Evolutionary conservation across 2,888 invertebrate genomes (phyloP), one percentile per base, ranked within the genome.

Genomic region (Romanomermis culicivorax): DNA sequence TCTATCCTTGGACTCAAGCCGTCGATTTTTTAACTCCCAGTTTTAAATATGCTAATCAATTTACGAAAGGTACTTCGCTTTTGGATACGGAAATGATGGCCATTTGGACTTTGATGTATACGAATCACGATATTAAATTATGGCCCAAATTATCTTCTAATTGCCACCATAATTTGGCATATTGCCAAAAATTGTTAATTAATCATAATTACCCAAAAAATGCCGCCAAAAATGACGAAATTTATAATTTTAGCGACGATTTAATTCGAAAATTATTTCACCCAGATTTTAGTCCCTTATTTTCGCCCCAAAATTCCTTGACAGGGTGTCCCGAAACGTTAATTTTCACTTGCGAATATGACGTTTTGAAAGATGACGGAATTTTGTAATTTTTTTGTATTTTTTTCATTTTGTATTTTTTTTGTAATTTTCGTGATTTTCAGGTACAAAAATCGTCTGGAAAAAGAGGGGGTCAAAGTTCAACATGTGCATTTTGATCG

Each of bases 321-420:
- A 55, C 57, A 4, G 63, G 61, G 11, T 58, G 69, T 42, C 68
- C 71, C 1, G 61, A 63, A 30, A 63, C 70, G 1, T 68, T 69
- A 53, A 61, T 72, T 45, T 61, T 69, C 7, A 69, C 71, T 20
- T 66, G 69, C 29, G 68, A 71, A 48, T 69, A 66, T 58, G 72
- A 72, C 56, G 66, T 70, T 2, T 62, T 70, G 11, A 59, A 71
- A 2, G 71, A 72, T 58, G 72, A 72, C 56, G 69, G 66, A 14
- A 58, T 68, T 3, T 65, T 71, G 64, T 71, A 70, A 45, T 11
- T 36, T 36, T 17, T 36, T 11, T 11, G 36, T 11, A 17, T 36
- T 17, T 17, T 11, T 7, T 36, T 7, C 11, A 36, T 11, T 11
- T 36, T 36, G 36, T 36, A 36, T 7, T 36, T 36, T 36, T 7